Evolutionary conservation across 2,888 invertebrate genomes (phyloP).

Genomic region (Eulithis testata): DNA sequence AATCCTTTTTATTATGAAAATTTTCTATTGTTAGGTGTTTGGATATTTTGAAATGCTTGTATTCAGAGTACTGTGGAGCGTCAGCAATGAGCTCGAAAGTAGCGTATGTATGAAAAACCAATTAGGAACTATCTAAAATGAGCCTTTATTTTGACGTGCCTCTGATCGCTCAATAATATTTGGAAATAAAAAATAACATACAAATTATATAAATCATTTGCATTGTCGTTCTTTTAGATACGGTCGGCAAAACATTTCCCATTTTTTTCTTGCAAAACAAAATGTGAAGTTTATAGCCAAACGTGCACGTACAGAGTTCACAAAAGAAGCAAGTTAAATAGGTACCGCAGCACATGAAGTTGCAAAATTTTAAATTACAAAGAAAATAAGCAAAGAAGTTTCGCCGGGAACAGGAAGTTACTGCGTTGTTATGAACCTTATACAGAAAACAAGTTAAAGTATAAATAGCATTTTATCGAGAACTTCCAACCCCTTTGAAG

Average conservation of each 20-base stretch:
- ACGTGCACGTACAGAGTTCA: slow-evolving; percentile 44
- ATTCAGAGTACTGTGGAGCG: not conserved
- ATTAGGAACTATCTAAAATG: no score
- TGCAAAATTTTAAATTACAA: slow-evolving; percentile 75
- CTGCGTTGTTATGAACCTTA: slow-evolving; percentile 70
- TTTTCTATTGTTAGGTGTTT: not conserved
- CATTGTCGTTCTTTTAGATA: no score
- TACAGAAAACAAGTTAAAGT: slow-evolving; percentile 61
- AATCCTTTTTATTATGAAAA: not conserved
- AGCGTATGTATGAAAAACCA: no score
- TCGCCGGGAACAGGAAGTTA: slow-evolving; percentile 58
- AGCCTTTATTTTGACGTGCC: no score
- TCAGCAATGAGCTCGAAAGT: no score
- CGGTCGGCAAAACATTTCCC: not conserved
- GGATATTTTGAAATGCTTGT: not conserved
- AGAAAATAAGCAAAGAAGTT: slow-evolving; percentile 68
- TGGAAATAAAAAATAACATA: no score
- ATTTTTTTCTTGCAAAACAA: not conserved
- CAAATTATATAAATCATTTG: no score
- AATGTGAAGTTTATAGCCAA: slow-evolving; percentile 8
- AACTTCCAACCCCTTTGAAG: slow-evolving; percentile 42
- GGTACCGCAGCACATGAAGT: slow-evolving; percentile 58
- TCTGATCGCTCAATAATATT: no score
- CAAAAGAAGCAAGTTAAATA: slow-evolving; percentile 50
- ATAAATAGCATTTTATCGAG: slow-evolving; percentile 56